A percentile compares a stretch with the other conserved stretches of the same genome.
phyloP scores from a whole-genome alignment of 1,140 invertebrate genomes.

The Nymphalis io region DNA sequence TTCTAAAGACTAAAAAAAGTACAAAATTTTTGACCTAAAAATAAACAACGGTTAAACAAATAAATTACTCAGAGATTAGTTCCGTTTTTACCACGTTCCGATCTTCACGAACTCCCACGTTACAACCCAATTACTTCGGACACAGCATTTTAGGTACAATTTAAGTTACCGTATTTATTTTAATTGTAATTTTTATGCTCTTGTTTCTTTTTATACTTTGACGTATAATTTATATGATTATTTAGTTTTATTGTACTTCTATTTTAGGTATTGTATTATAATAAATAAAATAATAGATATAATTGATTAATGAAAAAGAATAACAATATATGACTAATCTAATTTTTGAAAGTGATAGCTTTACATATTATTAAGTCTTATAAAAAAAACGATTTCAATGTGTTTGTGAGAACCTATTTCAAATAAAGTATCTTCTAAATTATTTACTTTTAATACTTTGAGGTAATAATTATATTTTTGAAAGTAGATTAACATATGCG shows the following conservation, averaged over 20 bases:
- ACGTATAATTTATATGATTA: neutral
- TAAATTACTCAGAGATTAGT: conserved; percentile 34
- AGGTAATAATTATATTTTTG: no score
- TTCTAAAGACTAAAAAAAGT: neutral
- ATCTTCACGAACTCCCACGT: conserved; percentile 32
- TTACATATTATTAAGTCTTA: no score
- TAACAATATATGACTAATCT: no score
- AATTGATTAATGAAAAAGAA: no score
- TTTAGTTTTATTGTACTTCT: neutral
- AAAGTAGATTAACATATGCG: no score
- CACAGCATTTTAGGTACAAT: conserved; percentile 23
- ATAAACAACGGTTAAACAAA: conserved; percentile 13
- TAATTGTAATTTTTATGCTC: conserved; percentile 35
- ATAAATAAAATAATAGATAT: no score
- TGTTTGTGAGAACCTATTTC: no score
- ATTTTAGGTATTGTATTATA: no score
- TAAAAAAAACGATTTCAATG: no score
- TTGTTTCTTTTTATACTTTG: conserved; percentile 13
- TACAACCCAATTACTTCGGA: conserved; percentile 37
- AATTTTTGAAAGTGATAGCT: no score
- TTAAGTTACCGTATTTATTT: conserved; percentile 26
- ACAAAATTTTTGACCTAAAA: conserved; percentile 17
- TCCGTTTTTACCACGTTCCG: conserved; percentile 25
- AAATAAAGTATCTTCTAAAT: no score
- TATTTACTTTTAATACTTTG: no score